Percentiles rank a stretch among this genome's conserved stretches.
phyloP scores from a whole-genome alignment of 2,113 vertebrate species.

The Cheirogaleus medius region DNA sequence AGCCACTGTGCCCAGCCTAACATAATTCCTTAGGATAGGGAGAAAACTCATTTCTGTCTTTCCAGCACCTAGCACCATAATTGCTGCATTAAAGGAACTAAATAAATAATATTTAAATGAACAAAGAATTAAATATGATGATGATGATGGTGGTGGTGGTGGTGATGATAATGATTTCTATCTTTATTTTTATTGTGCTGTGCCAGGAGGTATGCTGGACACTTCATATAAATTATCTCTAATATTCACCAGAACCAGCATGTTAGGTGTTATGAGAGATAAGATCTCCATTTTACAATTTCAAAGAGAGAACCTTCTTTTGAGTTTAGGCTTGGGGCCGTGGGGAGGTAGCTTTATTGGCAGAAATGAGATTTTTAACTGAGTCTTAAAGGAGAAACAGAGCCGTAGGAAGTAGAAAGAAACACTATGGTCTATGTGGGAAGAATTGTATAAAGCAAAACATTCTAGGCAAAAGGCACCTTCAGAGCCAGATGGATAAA shows the following conservation, averaged over 20 bases:
- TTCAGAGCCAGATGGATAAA: not conserved
- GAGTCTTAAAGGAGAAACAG: not conserved
- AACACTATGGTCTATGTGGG: fast-evolving
- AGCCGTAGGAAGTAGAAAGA: not conserved
- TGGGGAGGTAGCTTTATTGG: not conserved
- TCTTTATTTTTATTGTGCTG: not conserved
- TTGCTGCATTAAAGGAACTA: not conserved
- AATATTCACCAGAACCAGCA: not conserved
- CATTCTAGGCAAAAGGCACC: not conserved
- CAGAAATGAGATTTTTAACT: not conserved
- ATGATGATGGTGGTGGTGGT: not conserved
- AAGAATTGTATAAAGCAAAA: not conserved
- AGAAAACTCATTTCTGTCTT: not conserved
- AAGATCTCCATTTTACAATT: not conserved
- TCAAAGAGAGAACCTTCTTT: not conserved
- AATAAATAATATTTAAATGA: not conserved
- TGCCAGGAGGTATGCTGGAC: not conserved
- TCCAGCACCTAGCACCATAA: not conserved
- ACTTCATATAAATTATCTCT: not conserved
- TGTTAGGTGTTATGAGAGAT: not conserved
- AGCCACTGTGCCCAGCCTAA: too few relatives aligned
- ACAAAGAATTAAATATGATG: not conserved
- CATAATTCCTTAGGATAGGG: not conserved
- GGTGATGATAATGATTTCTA: not conserved
- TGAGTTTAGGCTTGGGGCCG: not conserved